phyloP scores from a whole-genome alignment of 2,797 vertebrate genomes.

The Chloroceryle inda region DNA sequence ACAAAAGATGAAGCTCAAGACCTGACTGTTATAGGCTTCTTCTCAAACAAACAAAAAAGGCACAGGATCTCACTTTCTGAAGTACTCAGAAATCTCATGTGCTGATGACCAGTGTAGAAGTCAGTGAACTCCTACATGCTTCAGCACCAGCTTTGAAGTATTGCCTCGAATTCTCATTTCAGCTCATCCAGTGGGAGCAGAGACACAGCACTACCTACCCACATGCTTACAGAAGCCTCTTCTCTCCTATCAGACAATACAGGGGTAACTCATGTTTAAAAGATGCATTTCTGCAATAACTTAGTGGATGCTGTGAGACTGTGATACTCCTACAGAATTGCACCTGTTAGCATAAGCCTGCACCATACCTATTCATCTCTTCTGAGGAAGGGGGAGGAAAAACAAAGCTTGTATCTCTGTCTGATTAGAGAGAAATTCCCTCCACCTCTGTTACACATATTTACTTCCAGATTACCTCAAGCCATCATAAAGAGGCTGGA shows the following conservation, averaged over 20 bases:
- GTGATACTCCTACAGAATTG: neutral
- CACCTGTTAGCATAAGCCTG: neutral
- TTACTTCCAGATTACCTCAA: conserved; percentile 3
- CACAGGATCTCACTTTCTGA: neutral
- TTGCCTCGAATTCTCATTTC: fast-evolving
- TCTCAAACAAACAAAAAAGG: neutral
- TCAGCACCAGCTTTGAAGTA: neutral
- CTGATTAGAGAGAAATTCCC: neutral
- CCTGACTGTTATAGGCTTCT: neutral
- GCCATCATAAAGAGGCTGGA: neutral
- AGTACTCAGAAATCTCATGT: neutral
- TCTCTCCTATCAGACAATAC: neutral
- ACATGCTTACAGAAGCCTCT: neutral
- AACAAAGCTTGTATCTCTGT: neutral
- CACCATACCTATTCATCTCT: neutral
- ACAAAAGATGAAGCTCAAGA: neutral
- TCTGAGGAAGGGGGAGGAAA: neutral
- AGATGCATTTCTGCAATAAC: neutral
- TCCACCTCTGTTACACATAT: neutral
- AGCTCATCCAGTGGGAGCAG: neutral
- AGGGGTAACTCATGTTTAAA: neutral
- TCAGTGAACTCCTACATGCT: neutral
- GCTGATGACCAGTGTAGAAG: neutral
- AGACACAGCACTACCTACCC: neutral
- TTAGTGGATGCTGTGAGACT: neutral